Conservation (phyloP, 2,888 invertebrate species). For the Hirtodrosophila trivittata region DNA sequence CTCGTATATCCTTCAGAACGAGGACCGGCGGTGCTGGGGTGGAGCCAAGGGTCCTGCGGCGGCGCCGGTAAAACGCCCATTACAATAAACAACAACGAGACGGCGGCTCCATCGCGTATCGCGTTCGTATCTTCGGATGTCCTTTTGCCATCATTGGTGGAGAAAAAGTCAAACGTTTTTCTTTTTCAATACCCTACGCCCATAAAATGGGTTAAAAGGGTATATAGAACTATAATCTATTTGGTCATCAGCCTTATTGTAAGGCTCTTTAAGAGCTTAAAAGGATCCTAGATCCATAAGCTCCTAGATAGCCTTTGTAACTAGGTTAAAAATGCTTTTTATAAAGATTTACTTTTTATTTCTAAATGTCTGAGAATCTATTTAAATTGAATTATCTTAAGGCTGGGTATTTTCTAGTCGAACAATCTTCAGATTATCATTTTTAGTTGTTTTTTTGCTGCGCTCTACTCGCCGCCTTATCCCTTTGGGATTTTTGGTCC, state of each 20-base stretch:
- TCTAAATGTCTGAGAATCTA: no score
- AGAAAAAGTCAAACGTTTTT: slow-evolving; percentile 58
- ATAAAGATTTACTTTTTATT: no score
- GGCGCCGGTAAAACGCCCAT: slow-evolving; percentile 70
- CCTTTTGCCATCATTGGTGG: slow-evolving; percentile 64
- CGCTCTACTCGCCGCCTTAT: slow-evolving; percentile 63
- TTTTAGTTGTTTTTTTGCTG: slow-evolving; percentile 44
- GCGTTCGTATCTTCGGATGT: slow-evolving; percentile 72
- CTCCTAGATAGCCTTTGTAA: no score
- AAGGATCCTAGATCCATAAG: no score
- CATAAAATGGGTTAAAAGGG: slow-evolving; percentile 14
- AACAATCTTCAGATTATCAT: no score
- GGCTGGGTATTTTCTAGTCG: neutral
- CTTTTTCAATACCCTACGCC: slow-evolving; percentile 1
- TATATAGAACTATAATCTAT: slow-evolving; percentile 13
- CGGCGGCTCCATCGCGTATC: slow-evolving; percentile 63
- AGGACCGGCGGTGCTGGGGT: slow-evolving; percentile 10
- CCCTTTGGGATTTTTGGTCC: slow-evolving; percentile 79
- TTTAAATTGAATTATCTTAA: neutral
- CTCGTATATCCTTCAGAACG: slow-evolving; percentile 70
- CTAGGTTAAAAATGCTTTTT: no score
- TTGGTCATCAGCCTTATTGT: no score
- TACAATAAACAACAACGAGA: slow-evolving; percentile 77
- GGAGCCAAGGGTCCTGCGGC: slow-evolving; percentile 56
- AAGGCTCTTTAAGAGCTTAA: no score